phyloP scores from a whole-genome alignment of 2,797 vertebrate genomes.

The Enteromius paludinosus region DNA sequence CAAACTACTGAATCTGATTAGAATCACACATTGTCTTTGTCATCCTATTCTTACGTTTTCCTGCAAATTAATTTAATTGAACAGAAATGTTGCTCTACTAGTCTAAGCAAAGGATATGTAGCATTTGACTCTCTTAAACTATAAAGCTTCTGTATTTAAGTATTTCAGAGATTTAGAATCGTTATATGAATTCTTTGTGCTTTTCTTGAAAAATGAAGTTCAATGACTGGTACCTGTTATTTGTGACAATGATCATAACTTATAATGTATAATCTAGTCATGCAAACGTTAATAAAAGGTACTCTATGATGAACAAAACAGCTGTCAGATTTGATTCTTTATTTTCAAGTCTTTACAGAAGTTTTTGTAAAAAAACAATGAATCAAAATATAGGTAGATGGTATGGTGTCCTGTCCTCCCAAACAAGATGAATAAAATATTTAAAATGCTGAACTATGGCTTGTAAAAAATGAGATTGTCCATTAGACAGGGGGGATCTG shows the following conservation, averaged over 20 bases:
- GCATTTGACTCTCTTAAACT: background rate
- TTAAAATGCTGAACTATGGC: background rate
- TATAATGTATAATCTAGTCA: background rate
- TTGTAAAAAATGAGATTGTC: background rate
- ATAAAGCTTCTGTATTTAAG: background rate
- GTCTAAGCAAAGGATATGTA: background rate
- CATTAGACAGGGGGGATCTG: background rate
- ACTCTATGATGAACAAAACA: slow-evolving; percentile 24
- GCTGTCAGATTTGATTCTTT: background rate
- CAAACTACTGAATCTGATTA: background rate
- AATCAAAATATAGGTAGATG: background rate
- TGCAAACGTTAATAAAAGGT: background rate
- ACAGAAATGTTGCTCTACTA: background rate
- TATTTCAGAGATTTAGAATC: background rate
- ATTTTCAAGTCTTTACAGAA: background rate
- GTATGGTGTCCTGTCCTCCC: background rate
- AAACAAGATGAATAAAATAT: background rate
- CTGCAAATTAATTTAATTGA: background rate
- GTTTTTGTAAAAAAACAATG: background rate
- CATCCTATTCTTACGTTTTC: background rate
- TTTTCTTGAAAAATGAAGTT: background rate
- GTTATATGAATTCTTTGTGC: background rate
- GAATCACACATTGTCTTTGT: background rate
- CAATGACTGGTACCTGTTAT: slow-evolving; percentile 5
- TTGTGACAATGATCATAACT: background rate